Evolutionary conservation across 2,888 invertebrate genomes (phyloP), one percentile per base, ranked within the genome.

Genomic region (Caenorhabditis plicata): DNA sequence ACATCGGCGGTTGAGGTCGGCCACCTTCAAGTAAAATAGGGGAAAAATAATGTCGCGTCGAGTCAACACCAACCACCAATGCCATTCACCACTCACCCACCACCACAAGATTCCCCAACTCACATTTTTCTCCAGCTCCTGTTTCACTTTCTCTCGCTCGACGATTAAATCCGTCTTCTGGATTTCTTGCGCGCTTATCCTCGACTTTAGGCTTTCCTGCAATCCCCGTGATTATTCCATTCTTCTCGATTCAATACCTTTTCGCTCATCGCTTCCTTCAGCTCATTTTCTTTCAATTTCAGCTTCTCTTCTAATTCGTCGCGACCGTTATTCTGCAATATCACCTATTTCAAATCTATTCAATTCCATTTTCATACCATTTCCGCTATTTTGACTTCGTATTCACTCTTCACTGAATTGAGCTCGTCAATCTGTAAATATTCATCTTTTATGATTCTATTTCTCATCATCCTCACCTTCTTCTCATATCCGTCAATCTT

Each of bases 1-100:
- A 19, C 43, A 19, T 25, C 39, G 7, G 47, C 17, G 27, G 47
- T 25, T 11, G 32, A 36, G 32, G 25, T 13, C 11, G 20, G 32
- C 41, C 22, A 29, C 26, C 32, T 48, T 45, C 15, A 40, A 11
- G 17, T 36, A 31, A 46, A 40, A 33, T 22, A 23, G 29, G 13
- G 29, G 29, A 27, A 7, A 27, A 13, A 27, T 9, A 7, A 27
- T 27, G 29, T 38, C 38, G 11, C 22, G 23, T 5, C 22, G 22
- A 22, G 25, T 38, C 38, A 23, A 40, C 40, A 40, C 22, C 17
- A 26, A 9, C 17, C 36, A 36, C 7, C 20, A 9, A 8, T 9
- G 13, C 29, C 7, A 27, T 13, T 27, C 29, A 9, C 29, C 8
- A 9, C 29, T 27, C 11, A 7, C 11, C 29, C 29, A 13, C 7